Percentiles rank a stretch among this genome's conserved stretches.
phyloP scores from a whole-genome alignment of 2,113 vertebrate genomes.

The Pandion haliaetus region DNA sequence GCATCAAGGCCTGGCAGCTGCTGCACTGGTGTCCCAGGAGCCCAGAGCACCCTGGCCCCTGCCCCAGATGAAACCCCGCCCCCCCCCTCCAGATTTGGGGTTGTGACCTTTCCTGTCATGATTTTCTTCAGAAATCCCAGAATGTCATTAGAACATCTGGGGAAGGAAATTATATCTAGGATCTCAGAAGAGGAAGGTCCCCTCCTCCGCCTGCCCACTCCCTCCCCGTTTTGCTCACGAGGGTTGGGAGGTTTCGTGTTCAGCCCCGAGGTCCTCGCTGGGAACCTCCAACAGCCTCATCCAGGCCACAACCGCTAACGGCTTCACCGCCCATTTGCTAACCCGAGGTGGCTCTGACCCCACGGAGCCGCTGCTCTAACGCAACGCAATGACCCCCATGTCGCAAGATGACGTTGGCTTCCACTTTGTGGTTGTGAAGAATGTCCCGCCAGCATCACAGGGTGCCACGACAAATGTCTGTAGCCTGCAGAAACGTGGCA shows the following conservation, averaged over 20 bases:
- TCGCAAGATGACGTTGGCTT: fast-evolving
- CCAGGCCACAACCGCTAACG: fast-evolving
- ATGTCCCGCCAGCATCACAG: fast-evolving
- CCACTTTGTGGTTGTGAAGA: not conserved
- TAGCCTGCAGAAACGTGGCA: not conserved
- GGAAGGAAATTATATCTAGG: not conserved
- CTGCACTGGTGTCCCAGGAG: not conserved
- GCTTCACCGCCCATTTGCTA: not conserved
- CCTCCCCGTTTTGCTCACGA: not conserved
- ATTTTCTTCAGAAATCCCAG: not conserved
- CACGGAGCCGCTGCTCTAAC: fast-evolving
- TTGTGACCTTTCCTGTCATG: not conserved
- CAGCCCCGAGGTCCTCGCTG: not conserved
- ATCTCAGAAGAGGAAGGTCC: not conserved
- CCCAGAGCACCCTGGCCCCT: not conserved
- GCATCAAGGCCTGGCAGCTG: not conserved
- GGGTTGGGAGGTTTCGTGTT: fast-evolving
- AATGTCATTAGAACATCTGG: not conserved
- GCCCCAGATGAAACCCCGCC: not conserved
- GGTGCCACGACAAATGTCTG: not conserved
- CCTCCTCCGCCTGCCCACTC: not conserved
- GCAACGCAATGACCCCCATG: not conserved
- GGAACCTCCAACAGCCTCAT: not conserved
- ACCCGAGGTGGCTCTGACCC: fast-evolving
- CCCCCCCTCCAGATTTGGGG: not conserved